Evolutionary conservation across 2,797 vertebrate species (phyloP).

Genomic region (Garrulus glandarius): DNA sequence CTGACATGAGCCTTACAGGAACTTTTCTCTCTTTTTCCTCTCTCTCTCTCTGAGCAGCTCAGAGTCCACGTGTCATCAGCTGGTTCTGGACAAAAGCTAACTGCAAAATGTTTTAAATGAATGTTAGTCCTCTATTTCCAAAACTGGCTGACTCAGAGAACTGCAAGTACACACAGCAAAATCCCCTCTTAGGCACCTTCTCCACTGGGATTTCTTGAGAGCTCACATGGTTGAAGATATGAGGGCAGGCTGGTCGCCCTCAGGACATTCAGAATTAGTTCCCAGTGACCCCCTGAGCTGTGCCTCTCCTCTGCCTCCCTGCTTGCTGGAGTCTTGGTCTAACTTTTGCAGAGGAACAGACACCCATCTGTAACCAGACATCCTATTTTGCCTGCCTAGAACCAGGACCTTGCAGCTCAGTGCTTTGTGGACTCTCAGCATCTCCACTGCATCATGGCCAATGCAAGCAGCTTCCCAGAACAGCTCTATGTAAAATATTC

Average conservation of each 20-base stretch:
- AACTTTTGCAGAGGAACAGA: not conserved
- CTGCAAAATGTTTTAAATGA: not conserved
- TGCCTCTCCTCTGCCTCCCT: not conserved
- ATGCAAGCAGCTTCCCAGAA: not conserved
- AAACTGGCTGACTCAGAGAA: not conserved
- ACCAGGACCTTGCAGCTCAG: not conserved
- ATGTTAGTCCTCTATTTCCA: not conserved
- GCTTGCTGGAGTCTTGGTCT: not conserved
- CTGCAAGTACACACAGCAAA: not conserved
- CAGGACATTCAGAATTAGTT: not conserved
- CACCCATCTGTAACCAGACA: not conserved
- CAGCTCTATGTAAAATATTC: not conserved
- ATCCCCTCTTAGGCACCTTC: not conserved
- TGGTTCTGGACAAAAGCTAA: not conserved
- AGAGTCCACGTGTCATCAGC: not conserved
- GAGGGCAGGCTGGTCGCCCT: fast-evolving
- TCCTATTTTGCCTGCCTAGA: not conserved
- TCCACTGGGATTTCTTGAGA: not conserved
- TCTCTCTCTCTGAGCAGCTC: not conserved
- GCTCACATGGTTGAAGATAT: not conserved
- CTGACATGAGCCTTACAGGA: not conserved
- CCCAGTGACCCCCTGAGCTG: not conserved
- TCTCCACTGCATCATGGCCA: not conserved
- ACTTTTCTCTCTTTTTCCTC: not conserved
- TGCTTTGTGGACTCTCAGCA: not conserved